Base-by-base conservation (phyloP, 2,113 vertebrate species). In the Orcinus orca region DNA sequence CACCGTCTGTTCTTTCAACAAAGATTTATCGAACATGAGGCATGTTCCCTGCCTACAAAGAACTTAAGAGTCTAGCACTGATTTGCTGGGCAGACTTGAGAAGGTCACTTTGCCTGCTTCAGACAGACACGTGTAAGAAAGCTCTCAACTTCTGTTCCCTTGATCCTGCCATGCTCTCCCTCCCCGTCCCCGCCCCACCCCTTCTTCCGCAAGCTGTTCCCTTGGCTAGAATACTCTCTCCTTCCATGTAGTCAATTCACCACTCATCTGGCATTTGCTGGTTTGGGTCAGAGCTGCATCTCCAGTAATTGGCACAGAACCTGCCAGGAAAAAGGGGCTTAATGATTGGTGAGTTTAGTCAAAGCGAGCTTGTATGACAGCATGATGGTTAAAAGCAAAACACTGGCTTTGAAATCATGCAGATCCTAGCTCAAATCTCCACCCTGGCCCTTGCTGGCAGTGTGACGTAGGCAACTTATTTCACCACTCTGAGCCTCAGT, bases 381-480 rank as follows among this genome's bases (percentile, higher is more conserved):
- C 21, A 25, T 1, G 77, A 26, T 25, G 14, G 36, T 67, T 62
- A 84, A 88, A 60, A 70, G 9, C 62, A 90, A 67, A 91, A 84
- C 25, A 29, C 21, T 17, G 71, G 33, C 62, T 94, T 65, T 38
- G 17, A 81, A 76, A 92, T 85, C 58, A 58, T 2, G 36, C 20
- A 74, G 76, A 38, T 73, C 20, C 33, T 93, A 9, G 41, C 60
- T 84, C 47, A 77, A 47, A 65, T 65, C n/a, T 60, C 44, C 92
- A 21, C 44, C 58, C 76, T 58, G 29, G 47, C 17, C 9, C 65
- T 93, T 55, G 21, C n/a, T 26, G 77, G 63, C 2, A 44, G 7
- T 21, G 10, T 8, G 36, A 58, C 47, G 8, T 17, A 47, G 58
- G 41, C 6, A 60, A 38, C 17, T 80, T 55, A 53, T 15, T 65